Percentiles rank a stretch among this genome's conserved stretches.
Conservation (phyloP, 2,888 invertebrate species). For the Alloscopus bannaensis region DNA sequence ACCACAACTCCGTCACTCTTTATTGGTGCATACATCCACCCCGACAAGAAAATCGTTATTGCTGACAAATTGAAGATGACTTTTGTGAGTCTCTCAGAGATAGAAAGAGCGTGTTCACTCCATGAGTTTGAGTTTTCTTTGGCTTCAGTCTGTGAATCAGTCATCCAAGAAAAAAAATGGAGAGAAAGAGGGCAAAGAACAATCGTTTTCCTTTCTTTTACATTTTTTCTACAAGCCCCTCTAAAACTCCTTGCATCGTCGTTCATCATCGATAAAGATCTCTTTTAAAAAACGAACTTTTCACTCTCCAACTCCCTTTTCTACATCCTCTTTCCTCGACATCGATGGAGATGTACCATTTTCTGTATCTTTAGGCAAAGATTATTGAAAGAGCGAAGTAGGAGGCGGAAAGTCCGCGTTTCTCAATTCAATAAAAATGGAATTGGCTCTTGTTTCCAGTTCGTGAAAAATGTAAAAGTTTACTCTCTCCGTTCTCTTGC, state of each 20-base stretch:
- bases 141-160: neutral
- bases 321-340: neutral
- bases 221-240: neutral
- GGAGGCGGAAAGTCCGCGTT: neutral
- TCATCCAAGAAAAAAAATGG: neutral
- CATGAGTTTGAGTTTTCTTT: too few species aligned
- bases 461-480: neutral
- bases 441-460: neutral
- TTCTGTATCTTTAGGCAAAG: neutral
- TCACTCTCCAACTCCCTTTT: neutral
- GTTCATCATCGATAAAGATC: conserved; percentile 18
- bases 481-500: neutral
- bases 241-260: neutral
- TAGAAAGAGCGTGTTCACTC: too few species aligned
- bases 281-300: conserved; percentile 3
- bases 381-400: neutral
- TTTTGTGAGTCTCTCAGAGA: too few species aligned
- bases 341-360: neutral
- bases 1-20: too few species aligned
- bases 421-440: neutral
- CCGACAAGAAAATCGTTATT: too few species aligned
- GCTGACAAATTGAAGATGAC: too few species aligned
- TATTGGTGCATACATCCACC: too few species aligned
- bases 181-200: neutral
- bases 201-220: too few species aligned